Base-by-base conservation (phyloP, 2,888 invertebrate species). In the Punctoribates punctum region DNA sequence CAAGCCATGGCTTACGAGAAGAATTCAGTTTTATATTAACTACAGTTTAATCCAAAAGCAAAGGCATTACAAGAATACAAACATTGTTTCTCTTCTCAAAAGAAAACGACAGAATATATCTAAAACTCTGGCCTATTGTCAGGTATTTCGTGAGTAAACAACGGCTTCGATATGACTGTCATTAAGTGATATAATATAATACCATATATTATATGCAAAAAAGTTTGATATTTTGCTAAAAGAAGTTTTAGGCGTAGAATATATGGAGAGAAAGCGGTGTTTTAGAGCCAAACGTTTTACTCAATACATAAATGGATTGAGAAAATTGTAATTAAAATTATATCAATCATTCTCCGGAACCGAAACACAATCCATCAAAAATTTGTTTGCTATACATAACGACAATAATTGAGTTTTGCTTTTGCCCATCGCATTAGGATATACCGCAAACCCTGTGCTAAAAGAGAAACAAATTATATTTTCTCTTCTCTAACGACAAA, bases 311-410 rank as follows among this genome's bases (percentile, higher is more conserved):
- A 62, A 62, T 17, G 15, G 25, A 17, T 23, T 25, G 25, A 23
- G 29, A 27, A 62, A 67, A 38, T 70, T 70, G 70, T 70, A 70
- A 70, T 70, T 70, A 70, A 70, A 70, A 70, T 70, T 38, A 46
- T 42, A 70, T 70, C 70, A 70, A 70, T 70, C 70, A 70, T 23
- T 20, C 38, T 11, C 65, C 70, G 70, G 70, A 70, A 70, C 70
- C 34, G 11, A 70, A 70, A 70, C 38, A 70, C 70, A 70, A 65
- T 70, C 70, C 70, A 70, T 70, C 70, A 70, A 20, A 42, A 15
- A 62, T 29, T 70, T 23, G 38, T 38, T 34, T 38, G 65, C 34
- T 20, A 51, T 51, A 51, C 20, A 51, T 20, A 51, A 65, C 17
- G 34, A 65, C 65, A 65, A 34, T 65, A 65, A 62, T 62, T 62